These are phyloP conservation scores for Quadroppia sp. DNA, from an alignment of 2,888 invertebrate species.

Conservation along the genomic window DNA sequence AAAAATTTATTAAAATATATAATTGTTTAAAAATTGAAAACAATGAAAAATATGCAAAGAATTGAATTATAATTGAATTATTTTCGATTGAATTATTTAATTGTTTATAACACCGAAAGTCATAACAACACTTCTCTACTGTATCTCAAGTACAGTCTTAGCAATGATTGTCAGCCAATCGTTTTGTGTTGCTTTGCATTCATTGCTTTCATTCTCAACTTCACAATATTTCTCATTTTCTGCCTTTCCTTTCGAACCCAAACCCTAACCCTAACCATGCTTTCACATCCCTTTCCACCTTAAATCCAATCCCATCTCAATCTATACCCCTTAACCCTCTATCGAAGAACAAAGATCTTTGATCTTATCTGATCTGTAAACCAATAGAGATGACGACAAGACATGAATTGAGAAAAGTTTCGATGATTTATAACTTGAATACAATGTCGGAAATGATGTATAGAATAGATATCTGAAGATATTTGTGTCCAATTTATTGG, in stretches of 20 bases:
- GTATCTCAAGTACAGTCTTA: no score
- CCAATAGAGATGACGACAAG: conserved; percentile 18
- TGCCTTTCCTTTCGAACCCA: no score
- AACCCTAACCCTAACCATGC: neutral
- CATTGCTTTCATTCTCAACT: no score
- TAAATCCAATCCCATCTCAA: neutral
- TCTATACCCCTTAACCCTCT: neutral
- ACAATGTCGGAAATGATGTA: conserved; percentile 33
- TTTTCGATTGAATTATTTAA: no score
- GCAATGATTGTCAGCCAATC: neutral
- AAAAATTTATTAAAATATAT: no score
- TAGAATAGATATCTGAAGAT: conserved; percentile 30
- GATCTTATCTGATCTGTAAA: conserved; percentile 31
- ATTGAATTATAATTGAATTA: no score
- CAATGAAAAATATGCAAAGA: no score
- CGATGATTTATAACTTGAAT: conserved; percentile 5
- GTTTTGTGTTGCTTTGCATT: neutral
- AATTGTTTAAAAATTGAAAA: no score
- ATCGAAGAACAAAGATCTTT: conserved; percentile 24
- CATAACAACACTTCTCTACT: no score
- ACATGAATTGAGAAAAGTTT: conserved; percentile 5
- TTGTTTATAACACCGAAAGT: no score
- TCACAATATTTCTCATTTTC: no score
- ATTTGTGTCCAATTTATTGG: neutral
- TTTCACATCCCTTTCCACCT: no score